Evolutionary conservation across 2,113 vertebrate species (phyloP).

Genomic region (Haemorhous mexicanus): DNA sequence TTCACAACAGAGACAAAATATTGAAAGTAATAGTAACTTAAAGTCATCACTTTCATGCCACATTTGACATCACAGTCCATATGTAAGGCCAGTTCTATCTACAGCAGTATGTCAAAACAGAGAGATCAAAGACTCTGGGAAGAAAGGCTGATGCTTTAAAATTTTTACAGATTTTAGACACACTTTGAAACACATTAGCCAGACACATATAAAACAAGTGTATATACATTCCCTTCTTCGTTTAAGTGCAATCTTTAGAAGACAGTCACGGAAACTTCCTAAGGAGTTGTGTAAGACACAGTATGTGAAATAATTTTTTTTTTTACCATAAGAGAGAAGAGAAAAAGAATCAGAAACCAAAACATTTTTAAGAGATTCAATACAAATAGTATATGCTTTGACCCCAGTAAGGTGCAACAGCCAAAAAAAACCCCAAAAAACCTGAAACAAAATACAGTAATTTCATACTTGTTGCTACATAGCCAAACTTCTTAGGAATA

Average conservation of each 20-base stretch:
- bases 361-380: not conserved
- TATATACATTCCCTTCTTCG: not conserved
- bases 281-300: not conserved
- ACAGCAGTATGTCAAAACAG: not conserved
- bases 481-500: not conserved
- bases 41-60: not conserved
- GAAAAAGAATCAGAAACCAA: not conserved
- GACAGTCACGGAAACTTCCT: not conserved
- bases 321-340: not conserved
- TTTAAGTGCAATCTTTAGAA: not conserved
- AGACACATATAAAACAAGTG: not conserved
- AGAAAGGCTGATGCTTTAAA: not conserved
- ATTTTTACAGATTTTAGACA: not conserved
- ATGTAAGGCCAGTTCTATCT: not conserved
- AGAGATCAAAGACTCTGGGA: not conserved
- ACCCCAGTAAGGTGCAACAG: not conserved
- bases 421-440: not conserved
- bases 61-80: not conserved
- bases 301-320: not conserved
- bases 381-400: not conserved
- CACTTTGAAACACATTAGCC: not conserved
- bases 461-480: not conserved
- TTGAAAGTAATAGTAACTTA: not conserved
- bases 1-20: conserved; percentile 8
- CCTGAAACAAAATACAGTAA: not conserved